These are phyloP conservation scores for Pseudochirops cupreus DNA, from an alignment of 2,797 vertebrate species.

Conservation along the genomic window DNA sequence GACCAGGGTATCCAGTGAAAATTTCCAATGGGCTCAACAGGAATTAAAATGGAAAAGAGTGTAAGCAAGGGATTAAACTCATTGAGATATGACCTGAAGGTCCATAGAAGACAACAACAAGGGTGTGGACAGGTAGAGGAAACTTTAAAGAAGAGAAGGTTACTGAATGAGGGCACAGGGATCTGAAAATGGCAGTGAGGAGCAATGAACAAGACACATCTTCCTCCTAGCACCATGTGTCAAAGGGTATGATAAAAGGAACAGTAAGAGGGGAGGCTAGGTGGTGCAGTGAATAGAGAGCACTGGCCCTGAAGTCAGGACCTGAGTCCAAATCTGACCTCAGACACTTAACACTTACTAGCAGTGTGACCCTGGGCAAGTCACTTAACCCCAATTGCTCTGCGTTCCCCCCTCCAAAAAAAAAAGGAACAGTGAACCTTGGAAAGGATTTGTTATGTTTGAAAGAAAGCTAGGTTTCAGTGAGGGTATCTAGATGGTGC, in stretches of 20 bases:
- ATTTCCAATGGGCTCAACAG: not conserved
- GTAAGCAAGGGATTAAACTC: not conserved
- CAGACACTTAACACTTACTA: too few relatives aligned
- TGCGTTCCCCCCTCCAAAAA: too few relatives aligned
- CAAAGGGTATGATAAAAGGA: too few relatives aligned
- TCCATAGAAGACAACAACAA: not conserved
- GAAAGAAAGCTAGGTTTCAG: not conserved
- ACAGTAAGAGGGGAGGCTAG: too few relatives aligned
- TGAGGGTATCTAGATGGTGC: not conserved
- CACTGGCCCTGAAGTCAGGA: too few relatives aligned
- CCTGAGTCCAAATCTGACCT: too few relatives aligned
- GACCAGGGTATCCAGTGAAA: not conserved
- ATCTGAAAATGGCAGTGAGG: not conserved
- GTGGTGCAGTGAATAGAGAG: too few relatives aligned
- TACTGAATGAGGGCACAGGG: not conserved
- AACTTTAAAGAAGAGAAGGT: not conserved
- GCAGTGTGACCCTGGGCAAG: too few relatives aligned
- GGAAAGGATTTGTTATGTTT: not conserved
- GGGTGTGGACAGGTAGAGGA: not conserved
- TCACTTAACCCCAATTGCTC: too few relatives aligned
- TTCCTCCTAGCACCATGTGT: too few relatives aligned
- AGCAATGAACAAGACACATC: not conserved
- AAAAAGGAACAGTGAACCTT: not conserved
- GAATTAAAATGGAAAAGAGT: not conserved
- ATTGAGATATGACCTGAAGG: not conserved